A percentile compares a stretch with the other conserved stretches of the same genome.
Conservation (phyloP, 2,888 invertebrate genomes). For the Oxyscelio sp. region DNA sequence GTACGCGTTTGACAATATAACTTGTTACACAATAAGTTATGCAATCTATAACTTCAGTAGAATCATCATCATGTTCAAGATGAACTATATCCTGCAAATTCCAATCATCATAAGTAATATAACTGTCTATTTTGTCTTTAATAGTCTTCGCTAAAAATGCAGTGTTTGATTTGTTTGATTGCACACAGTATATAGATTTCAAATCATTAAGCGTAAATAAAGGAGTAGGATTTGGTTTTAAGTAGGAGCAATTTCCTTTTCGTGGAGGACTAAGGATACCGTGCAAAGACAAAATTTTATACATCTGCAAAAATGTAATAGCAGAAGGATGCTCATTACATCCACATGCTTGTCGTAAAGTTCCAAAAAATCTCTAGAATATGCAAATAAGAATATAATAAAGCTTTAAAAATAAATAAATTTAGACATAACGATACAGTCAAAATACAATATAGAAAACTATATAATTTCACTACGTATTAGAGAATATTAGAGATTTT, state of each 20-base stretch:
- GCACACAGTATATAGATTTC: neutral
- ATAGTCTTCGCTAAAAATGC: neutral
- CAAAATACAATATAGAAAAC: too few species aligned
- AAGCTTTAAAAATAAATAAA: too few species aligned
- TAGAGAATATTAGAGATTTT: too few species aligned
- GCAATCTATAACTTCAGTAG: neutral
- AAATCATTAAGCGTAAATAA: too few species aligned
- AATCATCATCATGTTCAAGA: neutral
- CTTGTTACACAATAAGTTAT: neutral
- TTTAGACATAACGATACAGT: too few species aligned
- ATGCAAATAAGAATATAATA: too few species aligned
- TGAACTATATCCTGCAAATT: constrained; percentile 1
- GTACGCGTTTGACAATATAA: neutral
- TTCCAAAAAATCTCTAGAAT: constrained; percentile 52
- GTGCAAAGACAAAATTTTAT: constrained; percentile 29
- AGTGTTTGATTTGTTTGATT: neutral
- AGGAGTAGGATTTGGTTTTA: too few species aligned
- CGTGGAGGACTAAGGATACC: constrained; percentile 41
- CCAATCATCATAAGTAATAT: neutral
- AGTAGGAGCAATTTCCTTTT: constrained; percentile 47
- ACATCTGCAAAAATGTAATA: constrained; percentile 35
- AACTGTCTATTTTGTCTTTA: constrained; percentile 5
- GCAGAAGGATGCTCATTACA: constrained; percentile 29
- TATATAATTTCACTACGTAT: too few species aligned
- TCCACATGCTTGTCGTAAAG: constrained; percentile 28